Conservation (phyloP, 1,140 invertebrate species). For the Drosophila miranda region DNA sequence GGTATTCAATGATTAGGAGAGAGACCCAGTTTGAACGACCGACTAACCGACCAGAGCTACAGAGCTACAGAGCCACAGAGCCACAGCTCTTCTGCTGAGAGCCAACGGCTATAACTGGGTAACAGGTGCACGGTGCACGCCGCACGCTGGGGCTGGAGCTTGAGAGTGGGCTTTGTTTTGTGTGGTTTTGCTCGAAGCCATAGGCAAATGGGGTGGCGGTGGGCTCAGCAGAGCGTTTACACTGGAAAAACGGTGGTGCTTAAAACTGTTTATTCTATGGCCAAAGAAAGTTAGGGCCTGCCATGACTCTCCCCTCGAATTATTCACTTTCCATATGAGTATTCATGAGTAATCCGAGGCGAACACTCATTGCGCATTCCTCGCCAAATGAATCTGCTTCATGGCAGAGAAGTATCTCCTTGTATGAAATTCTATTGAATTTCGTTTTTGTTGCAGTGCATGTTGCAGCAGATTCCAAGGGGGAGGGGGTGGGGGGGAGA, state of each 20-base stretch:
- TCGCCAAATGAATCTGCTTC: too few species aligned
- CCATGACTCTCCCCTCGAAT: too few species aligned
- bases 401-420: too few species aligned
- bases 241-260: neutral
- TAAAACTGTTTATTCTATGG: neutral
- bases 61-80: constrained; percentile 9
- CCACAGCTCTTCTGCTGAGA: constrained; percentile 15
- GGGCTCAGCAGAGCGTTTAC: constrained; percentile 31
- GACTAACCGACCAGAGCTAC: constrained; percentile 58
- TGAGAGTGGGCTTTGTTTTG: constrained; percentile 30
- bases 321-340: too few species aligned
- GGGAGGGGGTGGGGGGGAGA: constrained; percentile 15
- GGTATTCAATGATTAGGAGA: constrained; percentile 43
- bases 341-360: too few species aligned
- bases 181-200: constrained; percentile 54
- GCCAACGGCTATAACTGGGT: constrained; percentile 62
- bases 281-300: too few species aligned
- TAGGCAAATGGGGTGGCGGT: constrained; percentile 42
- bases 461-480: neutral
- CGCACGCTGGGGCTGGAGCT: constrained; percentile 13
- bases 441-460: neutral
- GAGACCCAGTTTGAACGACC: constrained; percentile 71
- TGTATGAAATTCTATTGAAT: too few species aligned
- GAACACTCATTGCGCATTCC: too few species aligned
- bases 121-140: constrained; percentile 60